Evolutionary conservation across 2,113 vertebrate genomes (phyloP).

Genomic region (Alligator sinensis): DNA sequence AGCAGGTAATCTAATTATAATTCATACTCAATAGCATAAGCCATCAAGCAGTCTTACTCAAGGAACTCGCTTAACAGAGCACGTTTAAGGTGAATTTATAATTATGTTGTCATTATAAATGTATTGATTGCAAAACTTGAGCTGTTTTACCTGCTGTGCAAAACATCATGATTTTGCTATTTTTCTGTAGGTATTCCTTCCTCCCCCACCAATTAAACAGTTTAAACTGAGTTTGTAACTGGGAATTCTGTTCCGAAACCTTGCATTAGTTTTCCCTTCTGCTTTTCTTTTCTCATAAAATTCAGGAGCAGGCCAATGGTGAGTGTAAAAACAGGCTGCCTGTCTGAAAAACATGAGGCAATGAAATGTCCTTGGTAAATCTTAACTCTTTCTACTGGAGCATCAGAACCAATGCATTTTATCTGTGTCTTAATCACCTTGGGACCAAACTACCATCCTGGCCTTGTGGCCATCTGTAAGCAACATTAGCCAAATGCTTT

Average conservation of each 20-base stretch:
- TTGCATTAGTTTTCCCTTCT: conserved; percentile 79
- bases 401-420: not conserved
- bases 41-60: too few species aligned
- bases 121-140: too few species aligned
- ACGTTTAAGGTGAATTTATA: too few species aligned
- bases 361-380: not conserved
- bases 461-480: not conserved
- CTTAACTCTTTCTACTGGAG: not conserved
- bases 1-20: too few species aligned
- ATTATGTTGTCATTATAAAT: too few species aligned
- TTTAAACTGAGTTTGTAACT: not conserved
- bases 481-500: not conserved
- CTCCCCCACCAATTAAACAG: too few species aligned
- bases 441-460: not conserved
- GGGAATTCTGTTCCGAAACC: conserved; percentile 75
- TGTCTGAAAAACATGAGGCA: conserved; percentile 71
- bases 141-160: too few species aligned
- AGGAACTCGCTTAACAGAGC: too few species aligned
- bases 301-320: conserved; percentile 78
- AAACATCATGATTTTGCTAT: too few species aligned
- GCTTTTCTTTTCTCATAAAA: conserved; percentile 49
- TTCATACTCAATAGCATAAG: too few species aligned
- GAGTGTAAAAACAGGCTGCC: conserved; percentile 81
- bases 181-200: too few species aligned
- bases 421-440: not conserved